Base-by-base conservation (phyloP, 2,888 invertebrate species). In the Hirtodrosophila histrioides region DNA sequence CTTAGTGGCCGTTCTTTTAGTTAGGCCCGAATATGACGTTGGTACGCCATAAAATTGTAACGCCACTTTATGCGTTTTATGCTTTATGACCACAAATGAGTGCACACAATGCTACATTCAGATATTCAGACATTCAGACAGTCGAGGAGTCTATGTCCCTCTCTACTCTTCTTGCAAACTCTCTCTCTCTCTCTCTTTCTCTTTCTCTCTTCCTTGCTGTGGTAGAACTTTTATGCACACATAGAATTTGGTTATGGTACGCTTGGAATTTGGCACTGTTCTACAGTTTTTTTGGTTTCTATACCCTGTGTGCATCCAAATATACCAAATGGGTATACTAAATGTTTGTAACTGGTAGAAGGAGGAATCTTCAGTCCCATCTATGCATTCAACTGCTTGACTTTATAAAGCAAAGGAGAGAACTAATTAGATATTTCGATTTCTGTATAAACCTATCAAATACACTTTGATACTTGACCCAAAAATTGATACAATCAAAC, bases 1-100 rank as follows among this genome's bases (percentile, higher is more conserved):
- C 24, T 23, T 53, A 48, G 40, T 41, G 33, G 43, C 45, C 65
- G 50, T 10, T 36, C 51, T 61, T 63, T 58, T 55, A 60, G 56
- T 40, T 66, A 70, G 82, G 69, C 67, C 45, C 55, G 64, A 53
- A 69, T 70, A 69, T 69, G 76, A 80, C 73, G 61, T 78, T 75
- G 73, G 74, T 70, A 35, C 68, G 40, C 85, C 86, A 85, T 88
- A 86, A 88, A 89, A 88, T 83, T 78, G 87, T 87, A 83, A 82
- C 83, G 80, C 81, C 78, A 80, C 75, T 87, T 88, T 85, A 81
- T 85, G 78, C 85, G 78, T 86, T 88, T 89, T 87, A 87, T 88
- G 89, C 88, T 89, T 86, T 89, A 86, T 89, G 88, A 84, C 78
- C 89, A 86, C 81, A 79, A 84, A 78, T 79, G 80, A 82, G 76